These are phyloP conservation scores for Zenarchopterus dispar DNA, from an alignment of 2,797 vertebrate genomes.

Conservation along the genomic window DNA sequence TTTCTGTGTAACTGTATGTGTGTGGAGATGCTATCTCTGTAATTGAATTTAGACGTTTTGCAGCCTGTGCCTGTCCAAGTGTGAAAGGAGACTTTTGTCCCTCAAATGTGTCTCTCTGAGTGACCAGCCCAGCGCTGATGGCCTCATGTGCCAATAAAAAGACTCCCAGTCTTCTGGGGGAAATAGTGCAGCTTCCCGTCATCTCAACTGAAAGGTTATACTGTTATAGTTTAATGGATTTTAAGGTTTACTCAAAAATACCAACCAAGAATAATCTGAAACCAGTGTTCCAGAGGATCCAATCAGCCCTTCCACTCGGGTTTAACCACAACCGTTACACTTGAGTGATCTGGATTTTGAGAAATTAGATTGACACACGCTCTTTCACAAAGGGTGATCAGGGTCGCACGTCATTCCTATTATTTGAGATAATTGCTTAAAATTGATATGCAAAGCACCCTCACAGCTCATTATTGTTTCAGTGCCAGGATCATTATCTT, in stretches of 20 bases:
- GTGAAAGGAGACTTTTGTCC: slow-evolving; percentile 75
- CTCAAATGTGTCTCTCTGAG: slow-evolving; percentile 53
- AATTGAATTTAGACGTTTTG: slow-evolving; percentile 79
- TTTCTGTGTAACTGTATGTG: slow-evolving; percentile 47
- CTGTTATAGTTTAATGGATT: slow-evolving; percentile 64
- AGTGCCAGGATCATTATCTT: slow-evolving; percentile 55
- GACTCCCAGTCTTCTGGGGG: slow-evolving; percentile 19
- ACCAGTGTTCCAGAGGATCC: slow-evolving; percentile 56
- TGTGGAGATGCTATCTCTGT: slow-evolving; percentile 79
- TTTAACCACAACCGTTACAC: slow-evolving; percentile 53
- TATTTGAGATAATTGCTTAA: slow-evolving; percentile 52
- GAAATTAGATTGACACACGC: slow-evolving; percentile 50
- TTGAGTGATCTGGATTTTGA: slow-evolving; percentile 28
- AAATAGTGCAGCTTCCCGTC: slow-evolving; percentile 10
- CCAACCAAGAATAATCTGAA: slow-evolving; percentile 23
- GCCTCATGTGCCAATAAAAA: slow-evolving; percentile 45
- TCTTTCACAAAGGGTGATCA: slow-evolving; percentile 50
- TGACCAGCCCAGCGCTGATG: slow-evolving; percentile 42
- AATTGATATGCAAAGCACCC: slow-evolving; percentile 67
- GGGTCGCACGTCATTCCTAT: slow-evolving; percentile 40
- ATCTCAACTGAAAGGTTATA: slow-evolving; percentile 45
- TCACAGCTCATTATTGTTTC: slow-evolving; percentile 55
- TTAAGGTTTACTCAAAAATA: slow-evolving; percentile 46
- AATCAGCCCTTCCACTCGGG: slow-evolving; percentile 49
- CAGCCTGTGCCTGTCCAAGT: slow-evolving; percentile 58